These are phyloP conservation scores for Bufotes viridis DNA, from an alignment of 2,797 vertebrate species.

Conservation along the genomic window DNA sequence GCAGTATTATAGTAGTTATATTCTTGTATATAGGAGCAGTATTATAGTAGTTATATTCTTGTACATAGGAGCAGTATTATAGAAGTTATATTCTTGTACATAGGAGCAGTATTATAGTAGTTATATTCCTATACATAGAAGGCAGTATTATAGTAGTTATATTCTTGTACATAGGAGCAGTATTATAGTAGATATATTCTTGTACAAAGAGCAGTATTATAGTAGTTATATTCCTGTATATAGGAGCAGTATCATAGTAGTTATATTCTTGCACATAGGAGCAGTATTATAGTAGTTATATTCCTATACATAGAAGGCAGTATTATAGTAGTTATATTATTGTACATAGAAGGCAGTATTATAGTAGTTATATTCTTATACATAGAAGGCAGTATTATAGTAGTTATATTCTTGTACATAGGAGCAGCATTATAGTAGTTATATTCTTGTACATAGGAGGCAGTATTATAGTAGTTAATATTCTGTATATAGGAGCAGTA, in stretches of 20 bases:
- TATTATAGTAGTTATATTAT: constrained; percentile 4
- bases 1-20: neutral
- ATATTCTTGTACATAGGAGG: neutral
- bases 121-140: neutral
- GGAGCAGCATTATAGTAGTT: neutral
- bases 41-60: constrained; percentile 14
- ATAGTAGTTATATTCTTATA: constrained; percentile 7
- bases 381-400: neutral
- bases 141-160: constrained; percentile 14
- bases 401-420: neutral
- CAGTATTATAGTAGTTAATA: neutral
- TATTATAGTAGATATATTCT: constrained; percentile 7
- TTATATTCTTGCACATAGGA: neutral
- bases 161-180: neutral
- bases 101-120: neutral
- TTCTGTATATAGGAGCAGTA: neutral
- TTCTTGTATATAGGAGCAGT: neutral
- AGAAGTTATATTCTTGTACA: neutral
- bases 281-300: neutral
- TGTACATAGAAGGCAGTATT: neutral
- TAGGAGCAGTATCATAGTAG: neutral
- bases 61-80: constrained; percentile 1
- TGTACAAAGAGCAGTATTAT: neutral
- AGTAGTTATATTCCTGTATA: neutral
- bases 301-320: neutral